Percentiles rank a stretch among this genome's conserved stretches.
phyloP scores from a whole-genome alignment of 2,797 vertebrate genomes.

The Labroides dimidiatus region DNA sequence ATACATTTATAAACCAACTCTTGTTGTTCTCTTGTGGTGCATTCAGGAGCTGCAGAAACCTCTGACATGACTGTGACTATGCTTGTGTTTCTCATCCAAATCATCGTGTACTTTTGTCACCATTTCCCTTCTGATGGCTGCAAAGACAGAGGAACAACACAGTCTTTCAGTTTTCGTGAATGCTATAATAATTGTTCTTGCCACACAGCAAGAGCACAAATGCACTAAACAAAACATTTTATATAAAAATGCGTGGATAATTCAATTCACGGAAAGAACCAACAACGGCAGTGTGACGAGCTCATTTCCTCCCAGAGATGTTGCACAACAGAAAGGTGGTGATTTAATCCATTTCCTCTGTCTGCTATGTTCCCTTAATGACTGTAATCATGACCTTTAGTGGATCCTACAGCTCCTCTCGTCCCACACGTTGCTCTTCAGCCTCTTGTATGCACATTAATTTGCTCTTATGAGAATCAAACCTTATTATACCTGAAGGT shows the following conservation, averaged over 20 bases:
- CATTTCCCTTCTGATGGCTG: not conserved
- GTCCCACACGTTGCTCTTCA: conserved; percentile 37
- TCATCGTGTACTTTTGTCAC: not conserved
- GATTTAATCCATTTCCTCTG: conserved; percentile 46
- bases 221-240: conserved; percentile 1
- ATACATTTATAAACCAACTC: conserved; percentile 9
- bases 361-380: conserved; percentile 56
- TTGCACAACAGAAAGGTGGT: conserved; percentile 28
- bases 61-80: too few relatives aligned
- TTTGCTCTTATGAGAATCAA: conserved; percentile 68
- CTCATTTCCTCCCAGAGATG: conserved; percentile 26
- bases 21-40: conserved; percentile 26
- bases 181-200: not conserved
- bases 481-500: conserved; percentile 67
- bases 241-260: not conserved
- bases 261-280: conserved; percentile 4
- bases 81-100: not conserved
- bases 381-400: conserved; percentile 68
- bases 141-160: conserved; percentile 1
- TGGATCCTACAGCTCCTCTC: conserved; percentile 44
- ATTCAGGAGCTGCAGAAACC: conserved; percentile 22
- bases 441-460: conserved; percentile 65
- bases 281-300: conserved; percentile 9
- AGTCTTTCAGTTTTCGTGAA: not conserved
- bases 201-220: not conserved